These are phyloP conservation scores for Bergia puertoricense DNA, from an alignment of 92 coral and sea anemone species.

Conservation along the genomic window DNA sequence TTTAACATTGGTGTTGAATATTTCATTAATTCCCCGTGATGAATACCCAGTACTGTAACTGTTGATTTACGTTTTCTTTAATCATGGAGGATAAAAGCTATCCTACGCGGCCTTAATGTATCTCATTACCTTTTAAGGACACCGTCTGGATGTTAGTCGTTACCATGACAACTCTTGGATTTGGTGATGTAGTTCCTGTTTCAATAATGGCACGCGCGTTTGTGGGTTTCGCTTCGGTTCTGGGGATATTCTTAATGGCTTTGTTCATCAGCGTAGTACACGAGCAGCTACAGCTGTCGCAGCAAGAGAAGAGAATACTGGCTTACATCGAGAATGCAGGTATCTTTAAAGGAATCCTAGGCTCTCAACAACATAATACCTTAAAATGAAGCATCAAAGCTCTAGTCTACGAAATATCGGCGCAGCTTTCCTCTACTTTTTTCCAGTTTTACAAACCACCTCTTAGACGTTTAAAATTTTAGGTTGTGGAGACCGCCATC, in stretches of 20 bases:
- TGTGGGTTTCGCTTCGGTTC: constrained; percentile 92
- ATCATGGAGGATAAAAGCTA: too few species aligned
- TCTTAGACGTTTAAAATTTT: too few species aligned
- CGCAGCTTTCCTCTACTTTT: too few species aligned
- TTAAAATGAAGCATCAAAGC: too few species aligned
- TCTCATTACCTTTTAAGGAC: constrained; percentile 62
- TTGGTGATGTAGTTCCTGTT: constrained; percentile 96
- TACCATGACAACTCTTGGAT: constrained; percentile 99
- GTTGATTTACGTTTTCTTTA: too few species aligned
- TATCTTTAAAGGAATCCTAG: constrained; percentile 9
- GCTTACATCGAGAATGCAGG: constrained; percentile 97
- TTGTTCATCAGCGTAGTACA: constrained; percentile 93
- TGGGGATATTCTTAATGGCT: constrained; percentile 97
- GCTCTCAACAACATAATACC: too few species aligned
- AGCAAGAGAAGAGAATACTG: constrained; percentile 89
- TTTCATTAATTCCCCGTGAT: too few species aligned
- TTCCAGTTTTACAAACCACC: too few species aligned
- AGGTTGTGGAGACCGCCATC: too few species aligned
- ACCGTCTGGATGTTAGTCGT: constrained; percentile 97
- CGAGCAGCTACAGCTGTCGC: constrained; percentile 88
- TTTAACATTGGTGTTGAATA: too few species aligned
- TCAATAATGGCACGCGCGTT: constrained; percentile 81
- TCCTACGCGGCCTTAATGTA: not conserved
- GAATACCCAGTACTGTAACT: too few species aligned
- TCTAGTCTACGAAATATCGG: too few species aligned